Evolutionary conservation across 2,888 invertebrate species (phyloP), one percentile per base, ranked within the genome.

Genomic region (Sinotaia quadrata): DNA sequence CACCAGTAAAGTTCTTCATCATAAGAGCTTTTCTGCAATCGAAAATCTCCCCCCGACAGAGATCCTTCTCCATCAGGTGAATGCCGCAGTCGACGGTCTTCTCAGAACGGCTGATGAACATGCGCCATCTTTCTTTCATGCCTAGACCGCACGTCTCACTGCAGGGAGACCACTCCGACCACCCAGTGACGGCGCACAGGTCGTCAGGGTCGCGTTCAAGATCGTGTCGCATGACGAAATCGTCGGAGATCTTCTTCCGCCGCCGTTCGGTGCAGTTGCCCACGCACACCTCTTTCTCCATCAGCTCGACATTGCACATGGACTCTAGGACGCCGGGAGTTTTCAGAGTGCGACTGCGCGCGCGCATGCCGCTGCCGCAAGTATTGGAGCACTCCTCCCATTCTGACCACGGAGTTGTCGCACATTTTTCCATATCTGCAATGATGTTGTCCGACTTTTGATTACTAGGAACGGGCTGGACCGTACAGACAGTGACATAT

Each of bases 121-220:
- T 83, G 18, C 86, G 76, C 81, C 82, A 80, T 61, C 85, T 68
- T 70, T 84, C 72, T 60, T 78, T 77, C 61, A 82, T 78, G 21
- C 95, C 95, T 15, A 89, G 83, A 33, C 96, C 96, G 88, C 96
- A 96, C 24, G 92, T 90, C 4, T 92, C 93, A 82, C 92, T 94
- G 88, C 97, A 97, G 1, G 91, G 90, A 33, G 93, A 92, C 96
- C 96, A 97, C 59, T 92, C 91, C 34, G 94, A 91, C 96, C 96
- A 97, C 52, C 91, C 91, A 2, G 94, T 92, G 81, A 94, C 90
- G 80, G 92, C 90, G 79, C 89, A 89, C 49, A 85, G 82, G 67
- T 87, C 81, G 12, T 73, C 70, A 18, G 77, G 72, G 62, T 84
- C 79, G 2, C 78, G 47, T 33, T 71, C 74, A 10, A 79, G 78